A percentile compares a stretch with the other conserved stretches of the same genome.
Evolutionary conservation across 2,113 vertebrate genomes (phyloP).

Genomic region (Grus americana): DNA sequence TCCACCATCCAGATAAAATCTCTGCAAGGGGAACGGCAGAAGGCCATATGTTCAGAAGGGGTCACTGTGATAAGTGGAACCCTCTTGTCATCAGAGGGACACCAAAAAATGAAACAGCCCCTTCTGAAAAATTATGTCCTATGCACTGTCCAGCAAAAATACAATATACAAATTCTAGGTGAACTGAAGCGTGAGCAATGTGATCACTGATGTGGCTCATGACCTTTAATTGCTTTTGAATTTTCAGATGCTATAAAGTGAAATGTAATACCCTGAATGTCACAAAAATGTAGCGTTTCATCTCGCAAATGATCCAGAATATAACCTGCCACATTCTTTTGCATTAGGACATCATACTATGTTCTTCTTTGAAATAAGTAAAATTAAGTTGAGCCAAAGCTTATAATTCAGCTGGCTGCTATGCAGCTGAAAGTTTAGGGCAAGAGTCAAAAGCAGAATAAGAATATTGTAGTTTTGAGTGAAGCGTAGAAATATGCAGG

Average conservation of each 20-base stretch:
- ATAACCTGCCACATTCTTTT: not conserved
- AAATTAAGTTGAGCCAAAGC: not conserved
- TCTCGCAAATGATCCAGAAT: not conserved
- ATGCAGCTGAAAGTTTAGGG: not conserved
- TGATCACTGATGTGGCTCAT: not conserved
- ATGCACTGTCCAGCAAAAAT: not conserved
- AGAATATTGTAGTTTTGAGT: rapidly evolving
- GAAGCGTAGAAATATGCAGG: rapidly evolving
- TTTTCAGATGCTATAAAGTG: not conserved
- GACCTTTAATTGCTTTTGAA: not conserved
- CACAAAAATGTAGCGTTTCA: not conserved
- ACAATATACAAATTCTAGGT: rapidly evolving
- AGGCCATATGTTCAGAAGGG: not conserved
- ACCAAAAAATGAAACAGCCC: not conserved
- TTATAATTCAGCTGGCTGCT: not conserved
- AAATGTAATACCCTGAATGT: not conserved
- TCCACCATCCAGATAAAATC: not conserved
- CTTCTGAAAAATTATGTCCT: not conserved
- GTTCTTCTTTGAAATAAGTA: not conserved
- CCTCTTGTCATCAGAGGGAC: not conserved
- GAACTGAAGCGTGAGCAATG: not conserved
- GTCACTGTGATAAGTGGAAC: not conserved
- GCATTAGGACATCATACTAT: not conserved
- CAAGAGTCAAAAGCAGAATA: rapidly evolving
- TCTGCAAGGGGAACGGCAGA: not conserved